Evolutionary conservation across 2,797 vertebrate genomes (phyloP).

Genomic region (Girardinus metallicus): DNA sequence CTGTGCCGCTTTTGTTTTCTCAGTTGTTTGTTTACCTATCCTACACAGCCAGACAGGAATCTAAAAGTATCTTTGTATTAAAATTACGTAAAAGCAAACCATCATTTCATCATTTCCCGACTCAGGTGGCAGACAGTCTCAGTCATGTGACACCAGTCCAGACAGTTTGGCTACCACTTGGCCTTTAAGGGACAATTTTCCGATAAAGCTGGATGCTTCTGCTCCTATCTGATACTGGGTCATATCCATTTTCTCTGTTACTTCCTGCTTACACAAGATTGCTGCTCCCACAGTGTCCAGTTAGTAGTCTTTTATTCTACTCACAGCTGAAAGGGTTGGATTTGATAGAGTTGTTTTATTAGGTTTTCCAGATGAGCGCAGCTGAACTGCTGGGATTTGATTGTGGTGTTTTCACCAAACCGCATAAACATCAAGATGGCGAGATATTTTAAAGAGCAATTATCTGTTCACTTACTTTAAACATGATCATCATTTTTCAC

Average conservation of each 20-base stretch:
- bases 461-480: neutral
- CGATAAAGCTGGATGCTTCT: slow-evolving; percentile 39
- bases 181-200: slow-evolving; percentile 60
- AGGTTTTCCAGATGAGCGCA: slow-evolving; percentile 78
- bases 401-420: slow-evolving; percentile 70
- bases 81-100: neutral
- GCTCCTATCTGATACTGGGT: slow-evolving; percentile 44
- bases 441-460: slow-evolving; percentile 49
- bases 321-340: slow-evolving; percentile 76
- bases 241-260: slow-evolving; percentile 75
- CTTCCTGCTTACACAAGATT: slow-evolving; percentile 76
- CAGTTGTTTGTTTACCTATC: neutral
- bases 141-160: slow-evolving; percentile 44
- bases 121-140: slow-evolving; percentile 13
- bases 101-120: slow-evolving; percentile 6
- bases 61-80: too few relatives aligned
- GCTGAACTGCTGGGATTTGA: slow-evolving; percentile 67
- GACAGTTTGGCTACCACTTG: slow-evolving; percentile 44
- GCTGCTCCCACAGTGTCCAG: slow-evolving; percentile 65
- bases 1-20: slow-evolving; percentile 2
- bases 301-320: slow-evolving; percentile 68
- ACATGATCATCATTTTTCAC: neutral
- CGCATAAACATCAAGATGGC: slow-evolving; percentile 67
- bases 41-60: neutral
- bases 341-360: slow-evolving; percentile 81